These are phyloP conservation scores for Heterochromis multidens DNA, from an alignment of 2,113 vertebrate genomes.

Conservation along the genomic window DNA sequence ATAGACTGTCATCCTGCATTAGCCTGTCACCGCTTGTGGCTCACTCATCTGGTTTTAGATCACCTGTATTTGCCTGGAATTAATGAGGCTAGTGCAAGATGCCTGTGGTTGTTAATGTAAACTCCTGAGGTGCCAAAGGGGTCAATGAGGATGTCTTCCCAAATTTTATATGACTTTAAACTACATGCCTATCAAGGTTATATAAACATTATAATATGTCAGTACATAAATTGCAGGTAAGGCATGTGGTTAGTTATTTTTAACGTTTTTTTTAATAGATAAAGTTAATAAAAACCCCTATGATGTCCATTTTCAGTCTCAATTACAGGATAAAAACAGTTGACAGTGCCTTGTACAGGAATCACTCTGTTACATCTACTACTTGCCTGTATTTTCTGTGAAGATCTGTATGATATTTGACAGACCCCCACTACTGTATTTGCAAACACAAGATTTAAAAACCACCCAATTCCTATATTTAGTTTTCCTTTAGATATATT, in stretches of 20 bases:
- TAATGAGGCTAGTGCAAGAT: conserved; percentile 22
- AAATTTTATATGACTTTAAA: background rate
- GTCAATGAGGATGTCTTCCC: background rate
- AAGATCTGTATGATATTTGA: background rate
- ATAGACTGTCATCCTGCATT: conserved; percentile 23
- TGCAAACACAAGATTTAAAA: background rate
- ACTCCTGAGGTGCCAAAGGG: background rate
- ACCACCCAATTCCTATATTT: background rate
- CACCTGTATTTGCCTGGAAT: conserved; percentile 40
- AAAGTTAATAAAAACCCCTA: background rate
- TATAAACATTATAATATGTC: background rate
- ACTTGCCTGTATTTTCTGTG: background rate
- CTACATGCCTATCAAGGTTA: background rate
- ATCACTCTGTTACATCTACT: background rate
- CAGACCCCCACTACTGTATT: background rate
- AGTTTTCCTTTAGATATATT: background rate
- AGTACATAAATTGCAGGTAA: background rate
- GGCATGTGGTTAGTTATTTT: no score
- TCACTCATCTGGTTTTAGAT: conserved; percentile 14
- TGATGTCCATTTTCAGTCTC: background rate
- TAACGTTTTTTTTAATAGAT: no score
- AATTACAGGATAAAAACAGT: background rate
- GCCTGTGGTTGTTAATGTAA: conserved; percentile 20
- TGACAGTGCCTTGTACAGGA: background rate
- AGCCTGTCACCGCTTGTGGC: conserved; percentile 18